Evolutionary conservation across 2,113 vertebrate species (phyloP).

Genomic region (Xenopus borealis): DNA sequence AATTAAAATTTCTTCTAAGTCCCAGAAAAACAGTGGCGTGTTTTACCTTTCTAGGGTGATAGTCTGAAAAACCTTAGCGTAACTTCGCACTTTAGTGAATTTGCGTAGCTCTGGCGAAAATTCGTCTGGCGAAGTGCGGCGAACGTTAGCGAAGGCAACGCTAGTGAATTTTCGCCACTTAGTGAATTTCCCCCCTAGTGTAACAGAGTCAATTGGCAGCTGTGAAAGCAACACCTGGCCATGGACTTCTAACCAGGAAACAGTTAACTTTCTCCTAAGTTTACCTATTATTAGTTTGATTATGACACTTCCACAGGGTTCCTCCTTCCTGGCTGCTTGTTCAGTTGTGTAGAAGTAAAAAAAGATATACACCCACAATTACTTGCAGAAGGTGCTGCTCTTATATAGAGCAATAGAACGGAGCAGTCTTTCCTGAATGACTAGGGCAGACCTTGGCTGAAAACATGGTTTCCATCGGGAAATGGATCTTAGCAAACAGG

Average conservation of each 20-base stretch:
- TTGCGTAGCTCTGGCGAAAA: too few species aligned
- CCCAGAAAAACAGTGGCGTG: too few species aligned
- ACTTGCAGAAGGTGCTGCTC: constrained; percentile 55
- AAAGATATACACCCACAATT: constrained; percentile 60
- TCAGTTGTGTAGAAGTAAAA: background rate
- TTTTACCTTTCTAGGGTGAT: too few species aligned
- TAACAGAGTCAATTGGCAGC: too few species aligned
- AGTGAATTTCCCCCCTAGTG: too few species aligned
- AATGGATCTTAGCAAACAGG: constrained; percentile 66
- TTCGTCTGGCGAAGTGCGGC: too few species aligned
- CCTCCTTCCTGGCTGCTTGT: constrained; percentile 25
- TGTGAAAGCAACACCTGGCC: too few species aligned
- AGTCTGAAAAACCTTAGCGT: too few species aligned
- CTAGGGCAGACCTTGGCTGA: constrained; percentile 45
- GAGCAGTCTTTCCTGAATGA: constrained; percentile 29
- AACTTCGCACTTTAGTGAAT: too few species aligned
- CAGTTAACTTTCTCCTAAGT: constrained; percentile 12
- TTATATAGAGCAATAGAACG: constrained; percentile 61
- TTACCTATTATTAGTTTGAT: constrained; percentile 13
- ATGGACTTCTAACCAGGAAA: constrained; percentile 3
- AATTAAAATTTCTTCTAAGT: too few species aligned
- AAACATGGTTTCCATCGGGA: constrained; percentile 59
- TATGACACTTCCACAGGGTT: constrained; percentile 4
- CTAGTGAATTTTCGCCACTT: too few species aligned
- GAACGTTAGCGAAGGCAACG: too few species aligned